Evolutionary conservation across 1,140 invertebrate species (phyloP), one percentile per base, ranked within the genome.

Genomic region (Pseudomyrmex concolor): DNA sequence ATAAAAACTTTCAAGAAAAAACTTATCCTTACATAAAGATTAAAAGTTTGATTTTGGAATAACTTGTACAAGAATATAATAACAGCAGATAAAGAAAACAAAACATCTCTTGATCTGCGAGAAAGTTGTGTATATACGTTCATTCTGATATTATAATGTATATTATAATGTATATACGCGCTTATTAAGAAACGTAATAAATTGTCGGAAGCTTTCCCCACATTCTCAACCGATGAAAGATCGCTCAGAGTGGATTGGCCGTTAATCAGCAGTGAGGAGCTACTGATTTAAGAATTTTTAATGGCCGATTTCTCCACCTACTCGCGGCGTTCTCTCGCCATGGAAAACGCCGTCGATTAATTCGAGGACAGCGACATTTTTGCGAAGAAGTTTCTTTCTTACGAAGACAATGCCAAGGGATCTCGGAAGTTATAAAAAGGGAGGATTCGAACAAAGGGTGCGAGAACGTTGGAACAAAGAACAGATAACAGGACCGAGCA

Each of bases 381-480:
- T 62, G 85, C 74, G 67, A 89, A 87, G 86, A 86, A 76, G 55
- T 70, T 34, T 64, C 74, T 45, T 83, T 43, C 48, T 22, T 13
- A 22, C n/a, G 19, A 74, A 89, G 85, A 91, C 89, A 91, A 91
- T 91, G 88, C 64, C 63, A 55, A 48, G 81, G 62, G 77, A 81
- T 67, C 48, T 86, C 67, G 78, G 70, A 84, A 84, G 85, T 89
- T 88, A 89, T 85, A 84, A 90, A 90, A 88, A 84, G 86, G 88
- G 13, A 83, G 81, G 45, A 67, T 51, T 60, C 68, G 88, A 86
- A 91, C 90, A 91, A 91, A 90, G 91, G 88, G 88, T 86, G 86
- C 83, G 89, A 88, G 86, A 89, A 70, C 62, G 84, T 17, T 87
- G 90, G 89, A 90, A 91, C 90, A 91, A 91, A 90, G 86, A 84